Evolutionary conservation across 1,140 invertebrate species (phyloP), one percentile per base, ranked within the genome.

Genomic region (Papilio aristodemus): DNA sequence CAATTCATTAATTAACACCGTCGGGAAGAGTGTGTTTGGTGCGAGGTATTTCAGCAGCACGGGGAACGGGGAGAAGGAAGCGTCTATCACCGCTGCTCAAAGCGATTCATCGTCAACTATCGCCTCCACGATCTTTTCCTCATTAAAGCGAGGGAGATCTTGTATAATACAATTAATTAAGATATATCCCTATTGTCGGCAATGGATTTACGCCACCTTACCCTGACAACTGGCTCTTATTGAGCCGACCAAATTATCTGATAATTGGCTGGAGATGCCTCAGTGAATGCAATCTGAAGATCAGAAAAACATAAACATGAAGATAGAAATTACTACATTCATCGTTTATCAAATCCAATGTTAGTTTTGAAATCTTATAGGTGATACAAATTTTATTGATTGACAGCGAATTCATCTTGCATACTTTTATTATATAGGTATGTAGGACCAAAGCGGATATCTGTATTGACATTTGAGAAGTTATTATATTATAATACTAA

Each of bases 131-230:
- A 71, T 69, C 68, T 68, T 54, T 73, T 71, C 74, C 74, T 73
- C 68, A 68, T 73, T 73, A 71, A 69, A 69, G 54, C 67, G 41
- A 60, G 62, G 39, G 50, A 68, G 72, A 59, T 66, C 50, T 60
- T 71, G 63, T 70, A 74, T 71, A 74, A 74, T 75, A 79, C 72
- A 77, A 79, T 79, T 79, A 80, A 80, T 80, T 80, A 80, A 77
- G 72, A 72, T 73, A 71, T 69, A 69, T 68, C 50, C 69, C 58
- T n/a, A 77, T 71, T 78, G 71, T 73, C 66, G 50, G 39, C 19
- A 25, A 19, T 22, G 70, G 69, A 74, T 72, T 72, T 74, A 74
- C 63, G 71, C 60, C 39, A 67, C 43, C 62, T 72, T 74, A 77
- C 74, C 75, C 62, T 63, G 14, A 39, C 66, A 58, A 13, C 43